phyloP scores from a whole-genome alignment of 2,888 invertebrate genomes.

The Oasisia sp. region DNA sequence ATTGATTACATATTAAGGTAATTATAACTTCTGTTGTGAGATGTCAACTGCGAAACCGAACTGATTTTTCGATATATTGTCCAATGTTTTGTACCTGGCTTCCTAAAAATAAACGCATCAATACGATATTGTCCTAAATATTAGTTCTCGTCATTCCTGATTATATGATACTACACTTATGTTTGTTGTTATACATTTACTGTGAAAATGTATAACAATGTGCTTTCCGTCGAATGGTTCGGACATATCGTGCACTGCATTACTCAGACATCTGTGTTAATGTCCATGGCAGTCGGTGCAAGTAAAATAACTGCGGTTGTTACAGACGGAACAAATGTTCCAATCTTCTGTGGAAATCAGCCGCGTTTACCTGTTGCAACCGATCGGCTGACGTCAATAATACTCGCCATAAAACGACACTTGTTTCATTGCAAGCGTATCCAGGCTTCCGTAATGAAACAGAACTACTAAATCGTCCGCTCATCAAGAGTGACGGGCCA shows the following conservation, averaged over 20 bases:
- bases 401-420: background rate
- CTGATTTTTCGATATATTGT: too few species aligned
- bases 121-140: too few species aligned
- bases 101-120: too few species aligned
- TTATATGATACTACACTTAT: too few species aligned
- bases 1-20: too few species aligned
- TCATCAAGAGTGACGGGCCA: background rate
- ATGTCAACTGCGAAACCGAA: too few species aligned
- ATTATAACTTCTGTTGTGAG: too few species aligned
- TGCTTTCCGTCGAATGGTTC: background rate
- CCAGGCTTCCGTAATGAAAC: background rate
- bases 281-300: background rate
- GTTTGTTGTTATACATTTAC: too few species aligned
- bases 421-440: background rate
- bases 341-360: background rate
- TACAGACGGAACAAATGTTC: background rate
- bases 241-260: background rate
- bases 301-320: background rate
- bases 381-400: background rate
- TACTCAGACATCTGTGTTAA: background rate
- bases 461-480: background rate
- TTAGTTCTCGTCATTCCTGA: too few species aligned
- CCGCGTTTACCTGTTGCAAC: background rate
- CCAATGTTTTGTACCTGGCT: too few species aligned
- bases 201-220: too few species aligned